phyloP scores from a whole-genome alignment of 2,797 vertebrate genomes.

The Sebastes itinus region DNA sequence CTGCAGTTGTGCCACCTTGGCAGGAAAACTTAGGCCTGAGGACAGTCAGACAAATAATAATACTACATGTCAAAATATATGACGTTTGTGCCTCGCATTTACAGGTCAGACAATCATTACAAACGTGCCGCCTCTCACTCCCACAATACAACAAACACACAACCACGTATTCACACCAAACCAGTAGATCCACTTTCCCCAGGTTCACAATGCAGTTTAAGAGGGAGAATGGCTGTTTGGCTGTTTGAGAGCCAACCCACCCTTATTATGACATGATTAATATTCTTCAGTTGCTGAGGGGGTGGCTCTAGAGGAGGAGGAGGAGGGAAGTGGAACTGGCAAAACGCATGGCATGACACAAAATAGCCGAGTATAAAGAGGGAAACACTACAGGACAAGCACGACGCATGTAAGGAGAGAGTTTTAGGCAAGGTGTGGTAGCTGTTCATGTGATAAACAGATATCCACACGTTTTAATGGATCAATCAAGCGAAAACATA shows the following conservation, averaged over 20 bases:
- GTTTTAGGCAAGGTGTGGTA: not conserved
- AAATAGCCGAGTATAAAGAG: conserved; percentile 19
- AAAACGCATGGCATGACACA: conserved; percentile 34
- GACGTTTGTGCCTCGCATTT: not conserved
- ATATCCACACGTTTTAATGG: conserved; percentile 1
- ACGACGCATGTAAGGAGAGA: not conserved
- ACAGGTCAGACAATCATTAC: too few relatives aligned
- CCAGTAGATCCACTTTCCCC: conserved; percentile 75
- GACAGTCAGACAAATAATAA: conserved; percentile 4
- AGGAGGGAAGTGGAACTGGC: conserved; percentile 62
- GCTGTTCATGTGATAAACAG: not conserved
- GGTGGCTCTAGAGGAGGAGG: conserved; percentile 1
- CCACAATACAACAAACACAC: conserved; percentile 25
- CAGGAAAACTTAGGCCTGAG: conserved; percentile 7
- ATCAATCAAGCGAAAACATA: conserved; percentile 15
- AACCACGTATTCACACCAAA: conserved; percentile 58
- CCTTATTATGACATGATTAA: conserved; percentile 55
- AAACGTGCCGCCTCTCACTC: not conserved
- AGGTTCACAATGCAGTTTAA: conserved; percentile 4
- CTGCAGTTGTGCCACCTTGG: not conserved
- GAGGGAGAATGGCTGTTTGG: conserved; percentile 60
- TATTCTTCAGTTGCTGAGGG: conserved; percentile 46
- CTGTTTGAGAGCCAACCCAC: conserved; percentile 58
- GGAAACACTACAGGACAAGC: not conserved
- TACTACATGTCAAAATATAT: not conserved